Evolutionary conservation across 35 echinoderm and acorn worm genomes (phyloP).

Genomic region (Patiria miniata): DNA sequence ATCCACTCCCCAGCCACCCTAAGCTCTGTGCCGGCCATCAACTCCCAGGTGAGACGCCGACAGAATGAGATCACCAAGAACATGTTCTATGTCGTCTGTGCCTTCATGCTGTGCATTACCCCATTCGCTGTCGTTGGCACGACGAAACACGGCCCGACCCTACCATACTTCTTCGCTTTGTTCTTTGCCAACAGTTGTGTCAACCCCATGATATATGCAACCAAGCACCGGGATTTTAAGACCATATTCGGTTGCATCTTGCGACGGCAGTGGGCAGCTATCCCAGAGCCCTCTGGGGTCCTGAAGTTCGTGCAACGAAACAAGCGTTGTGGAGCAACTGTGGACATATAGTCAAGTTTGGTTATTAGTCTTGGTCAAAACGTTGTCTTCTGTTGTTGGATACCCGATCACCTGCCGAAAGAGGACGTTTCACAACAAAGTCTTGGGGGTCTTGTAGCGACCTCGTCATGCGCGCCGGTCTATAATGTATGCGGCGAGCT

Average conservation of each 20-base stretch:
- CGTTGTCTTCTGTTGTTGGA: no score
- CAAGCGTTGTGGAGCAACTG: background rate
- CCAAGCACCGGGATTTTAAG: slow-evolving; percentile 81
- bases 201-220: slow-evolving; percentile 79
- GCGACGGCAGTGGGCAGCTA: slow-evolving; percentile 44
- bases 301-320: background rate
- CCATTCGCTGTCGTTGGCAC: slow-evolving; percentile 56
- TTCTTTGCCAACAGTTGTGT: slow-evolving; percentile 71
- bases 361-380: no score
- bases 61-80: slow-evolving; percentile 79
- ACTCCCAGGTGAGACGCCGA: slow-evolving; percentile 10
- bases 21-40: background rate
- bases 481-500: no score
- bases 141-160: slow-evolving; percentile 50
- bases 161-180: slow-evolving; percentile 58
- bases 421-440: no score
- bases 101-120: slow-evolving; percentile 67
- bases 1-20: background rate
- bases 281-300: slow-evolving; percentile 52
- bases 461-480: no score
- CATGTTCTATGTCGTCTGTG: slow-evolving; percentile 74
- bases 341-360: no score
- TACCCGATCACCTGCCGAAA: no score
- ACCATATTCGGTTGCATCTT: slow-evolving; percentile 60
- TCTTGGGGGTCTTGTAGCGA: no score